phyloP scores from a whole-genome alignment of 2,113 vertebrate genomes.

The Hirundichthys speculiger region DNA sequence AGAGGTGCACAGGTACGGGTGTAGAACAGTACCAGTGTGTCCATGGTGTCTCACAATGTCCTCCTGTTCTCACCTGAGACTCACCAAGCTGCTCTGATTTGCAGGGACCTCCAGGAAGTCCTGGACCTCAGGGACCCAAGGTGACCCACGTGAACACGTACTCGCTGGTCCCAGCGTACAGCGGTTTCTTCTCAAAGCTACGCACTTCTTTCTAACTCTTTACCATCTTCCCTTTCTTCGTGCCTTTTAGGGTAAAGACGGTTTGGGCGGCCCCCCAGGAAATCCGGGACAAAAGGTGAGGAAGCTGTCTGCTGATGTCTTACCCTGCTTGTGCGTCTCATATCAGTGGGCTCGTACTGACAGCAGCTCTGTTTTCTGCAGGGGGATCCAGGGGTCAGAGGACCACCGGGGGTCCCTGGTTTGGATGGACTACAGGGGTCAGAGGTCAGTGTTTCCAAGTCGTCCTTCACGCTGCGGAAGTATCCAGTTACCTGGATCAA shows the following conservation, averaged over 20 bases:
- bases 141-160: conserved; percentile 37
- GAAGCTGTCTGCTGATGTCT: conserved; percentile 1
- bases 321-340: neutral
- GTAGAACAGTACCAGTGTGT: neutral
- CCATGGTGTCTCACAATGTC: neutral
- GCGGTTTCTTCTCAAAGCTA: neutral
- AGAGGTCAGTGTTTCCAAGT: conserved; percentile 59
- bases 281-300: conserved; percentile 77
- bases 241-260: conserved; percentile 77
- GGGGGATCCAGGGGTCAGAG: conserved; percentile 76
- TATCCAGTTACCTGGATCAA: too few relatives aligned
- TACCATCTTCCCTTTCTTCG: neutral
- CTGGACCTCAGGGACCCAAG: conserved; percentile 77
- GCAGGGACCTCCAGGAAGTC: conserved; percentile 74
- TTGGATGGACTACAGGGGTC: conserved; percentile 65
- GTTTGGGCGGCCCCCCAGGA: conserved; percentile 73
- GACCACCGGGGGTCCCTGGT: conserved; percentile 73
- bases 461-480: neutral
- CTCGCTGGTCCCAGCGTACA: neutral
- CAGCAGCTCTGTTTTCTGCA: conserved; percentile 46
- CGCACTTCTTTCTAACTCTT: neutral
- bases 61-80: neutral
- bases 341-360: neutral
- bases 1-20: conserved; percentile 77
- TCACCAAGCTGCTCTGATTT: neutral